Conservation (phyloP, 2,113 vertebrate genomes). For the Lepidothrix coronata region DNA sequence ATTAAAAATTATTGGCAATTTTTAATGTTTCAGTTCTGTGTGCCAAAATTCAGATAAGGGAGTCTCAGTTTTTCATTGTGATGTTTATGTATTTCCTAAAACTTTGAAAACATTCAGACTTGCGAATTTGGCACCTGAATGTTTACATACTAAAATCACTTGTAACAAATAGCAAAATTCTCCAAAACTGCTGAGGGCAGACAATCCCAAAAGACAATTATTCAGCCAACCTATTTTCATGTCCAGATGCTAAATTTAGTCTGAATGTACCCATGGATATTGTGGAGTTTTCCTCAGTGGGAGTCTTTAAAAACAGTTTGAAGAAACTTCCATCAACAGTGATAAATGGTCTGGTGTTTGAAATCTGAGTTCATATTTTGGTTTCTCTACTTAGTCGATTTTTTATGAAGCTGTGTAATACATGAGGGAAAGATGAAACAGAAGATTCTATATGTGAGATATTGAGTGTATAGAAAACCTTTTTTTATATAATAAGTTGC, state of each 20-base stretch:
- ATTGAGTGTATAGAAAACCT: background rate
- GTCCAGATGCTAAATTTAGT: background rate
- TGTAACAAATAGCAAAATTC: background rate
- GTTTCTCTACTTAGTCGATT: background rate
- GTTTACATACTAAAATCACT: background rate
- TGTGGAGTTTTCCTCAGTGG: background rate
- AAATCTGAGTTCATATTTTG: background rate
- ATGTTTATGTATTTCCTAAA: background rate
- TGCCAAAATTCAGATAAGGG: background rate
- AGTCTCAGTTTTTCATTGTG: background rate
- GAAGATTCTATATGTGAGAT: background rate
- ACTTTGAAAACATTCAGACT: background rate
- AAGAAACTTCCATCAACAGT: background rate
- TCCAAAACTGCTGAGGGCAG: background rate
- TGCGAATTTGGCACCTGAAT: background rate
- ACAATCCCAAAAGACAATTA: background rate
- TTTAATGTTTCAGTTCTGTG: background rate
- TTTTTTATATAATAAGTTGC: background rate
- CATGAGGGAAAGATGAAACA: background rate
- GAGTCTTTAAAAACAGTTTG: background rate
- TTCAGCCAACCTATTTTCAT: background rate
- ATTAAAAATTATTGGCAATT: background rate
- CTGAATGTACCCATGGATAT: background rate
- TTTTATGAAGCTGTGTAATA: background rate
- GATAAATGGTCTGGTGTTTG: background rate